Evolutionary conservation across 2,888 invertebrate species (phyloP), one percentile per base, ranked within the genome.

Genomic region (Malacosoma neustria): DNA sequence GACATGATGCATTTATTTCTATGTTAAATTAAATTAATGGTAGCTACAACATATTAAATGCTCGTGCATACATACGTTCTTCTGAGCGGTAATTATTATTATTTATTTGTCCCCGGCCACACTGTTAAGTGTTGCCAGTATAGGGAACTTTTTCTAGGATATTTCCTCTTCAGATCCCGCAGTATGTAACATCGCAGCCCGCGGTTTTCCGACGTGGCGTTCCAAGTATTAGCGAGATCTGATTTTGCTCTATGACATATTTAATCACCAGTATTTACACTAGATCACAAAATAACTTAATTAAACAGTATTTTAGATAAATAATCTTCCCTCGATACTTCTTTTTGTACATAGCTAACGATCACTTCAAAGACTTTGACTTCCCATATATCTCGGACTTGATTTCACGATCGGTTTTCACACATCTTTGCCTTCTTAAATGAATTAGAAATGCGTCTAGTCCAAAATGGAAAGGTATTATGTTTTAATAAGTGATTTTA

Each of bases 1-100:
- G 80, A 82, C 82, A 69, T 80, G 81, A 82, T 84, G 85, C 85
- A 85, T 85, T 85, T 85, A 85, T 84, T 81, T 81, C 57, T 72
- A 77, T 80, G 80, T 79, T 84, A 82, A 79, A 81, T 82, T 80
- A 80, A 76, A 68, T 67, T 82, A 81, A 79, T 75, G 75, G 74
- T 82, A 84, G 80, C 80, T 79, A 79, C 75, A 79, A 79, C 71
- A 75, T 72, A 64, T 56, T 54, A 74, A 80, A 80, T 79, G 77
- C 81, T 80, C 77, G 73, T 73, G 75, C 72, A 62, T 73, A 74
- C 72, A 62, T 73, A 65, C 60, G 57, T 67, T 72, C 72, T 76
- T 71, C 63, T 74, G 70, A 72, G 74, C 68, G 67, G 64, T 70
- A 77, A 74, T 71, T 72, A 63, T 64, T 76, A 70, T 77, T 76